A percentile compares a stretch with the other conserved stretches of the same genome.
phyloP scores from a whole-genome alignment of 2,797 vertebrate genomes.

The Nannoperca obscura region DNA sequence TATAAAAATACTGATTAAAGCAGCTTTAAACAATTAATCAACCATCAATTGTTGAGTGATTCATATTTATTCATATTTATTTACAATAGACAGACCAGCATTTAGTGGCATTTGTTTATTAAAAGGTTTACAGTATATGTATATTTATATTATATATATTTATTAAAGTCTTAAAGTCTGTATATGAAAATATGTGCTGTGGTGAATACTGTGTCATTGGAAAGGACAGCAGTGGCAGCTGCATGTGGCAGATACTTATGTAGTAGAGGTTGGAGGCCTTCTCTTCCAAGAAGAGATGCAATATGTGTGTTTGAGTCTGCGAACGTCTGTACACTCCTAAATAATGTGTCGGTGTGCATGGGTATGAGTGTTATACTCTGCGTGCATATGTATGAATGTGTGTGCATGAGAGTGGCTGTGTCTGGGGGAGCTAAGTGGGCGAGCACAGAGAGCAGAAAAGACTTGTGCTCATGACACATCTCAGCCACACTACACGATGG shows the following conservation, averaged over 20 bases:
- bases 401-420: constrained; percentile 56
- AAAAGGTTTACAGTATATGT: too few relatives aligned
- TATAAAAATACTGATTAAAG: constrained; percentile 12
- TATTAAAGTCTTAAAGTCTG: too few relatives aligned
- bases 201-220: constrained; percentile 29
- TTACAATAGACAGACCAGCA: not conserved
- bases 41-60: not conserved
- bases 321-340: constrained; percentile 62
- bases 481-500: constrained; percentile 77
- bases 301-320: constrained; percentile 57
- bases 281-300: constrained; percentile 37
- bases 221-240: constrained; percentile 49
- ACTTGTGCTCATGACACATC: constrained; percentile 83
- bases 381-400: constrained; percentile 65
- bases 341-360: constrained; percentile 56
- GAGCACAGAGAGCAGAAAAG: constrained; percentile 75
- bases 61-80: not conserved
- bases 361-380: constrained; percentile 47
- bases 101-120: not conserved
- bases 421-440: constrained; percentile 79
- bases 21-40: not conserved
- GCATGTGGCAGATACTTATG: constrained; percentile 53
- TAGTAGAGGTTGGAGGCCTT: constrained; percentile 50
- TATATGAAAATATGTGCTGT: constrained; percentile 12
- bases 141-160: too few relatives aligned